Conservation (phyloP, 1,140 invertebrate species). For the Drosophila biarmipes region DNA sequence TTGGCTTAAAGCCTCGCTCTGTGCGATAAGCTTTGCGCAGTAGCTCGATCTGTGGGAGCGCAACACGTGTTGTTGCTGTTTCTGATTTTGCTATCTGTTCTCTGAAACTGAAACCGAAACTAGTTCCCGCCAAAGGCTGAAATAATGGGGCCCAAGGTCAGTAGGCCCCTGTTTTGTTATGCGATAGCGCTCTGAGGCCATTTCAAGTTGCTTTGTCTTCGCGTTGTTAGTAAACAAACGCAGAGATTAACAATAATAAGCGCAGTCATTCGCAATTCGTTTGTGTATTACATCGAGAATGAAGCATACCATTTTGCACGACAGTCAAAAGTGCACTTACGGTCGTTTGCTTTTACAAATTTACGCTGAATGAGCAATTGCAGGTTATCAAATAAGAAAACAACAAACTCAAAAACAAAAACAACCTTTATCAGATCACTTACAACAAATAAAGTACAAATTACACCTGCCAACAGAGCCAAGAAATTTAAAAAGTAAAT, state of each 20-base stretch:
- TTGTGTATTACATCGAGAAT: not conserved
- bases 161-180: conserved; percentile 30
- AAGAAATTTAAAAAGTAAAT: not conserved
- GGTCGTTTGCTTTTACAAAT: conserved; percentile 34
- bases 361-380: conserved; percentile 12
- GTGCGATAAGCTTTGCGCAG: conserved; percentile 5
- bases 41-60: conserved; percentile 25
- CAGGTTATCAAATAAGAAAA: conserved; percentile 12
- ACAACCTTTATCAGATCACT: not conserved
- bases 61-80: conserved; percentile 24
- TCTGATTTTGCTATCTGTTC: conserved; percentile 12
- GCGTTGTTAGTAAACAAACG: conserved; percentile 54
- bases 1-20: conserved; percentile 21
- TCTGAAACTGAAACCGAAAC: conserved; percentile 54
- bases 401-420: conserved; percentile 8
- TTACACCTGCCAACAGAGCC: not conserved
- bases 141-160: conserved; percentile 62
- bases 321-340: conserved; percentile 27
- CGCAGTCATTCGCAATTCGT: not conserved
- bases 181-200: conserved; percentile 51
- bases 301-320: not conserved
- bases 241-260: conserved; percentile 26
- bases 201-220: conserved; percentile 33
- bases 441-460: not conserved
- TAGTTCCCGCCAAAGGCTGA: conserved; percentile 64